Evolutionary conservation across 1,140 invertebrate genomes (phyloP).

Genomic region (Batillaria attramentaria): DNA sequence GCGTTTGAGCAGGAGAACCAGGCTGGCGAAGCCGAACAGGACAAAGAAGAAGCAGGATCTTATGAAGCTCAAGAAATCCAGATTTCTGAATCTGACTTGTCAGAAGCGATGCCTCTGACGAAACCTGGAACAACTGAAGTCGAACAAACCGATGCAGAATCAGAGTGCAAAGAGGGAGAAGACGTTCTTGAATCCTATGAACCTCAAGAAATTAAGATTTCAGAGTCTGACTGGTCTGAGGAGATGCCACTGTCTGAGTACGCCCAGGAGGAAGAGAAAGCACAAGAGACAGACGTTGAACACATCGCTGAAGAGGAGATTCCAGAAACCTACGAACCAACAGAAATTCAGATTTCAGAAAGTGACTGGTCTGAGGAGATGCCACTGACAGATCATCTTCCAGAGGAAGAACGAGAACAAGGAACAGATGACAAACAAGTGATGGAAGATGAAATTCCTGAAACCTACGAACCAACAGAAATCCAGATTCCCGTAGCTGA

Average conservation of each 20-base stretch:
- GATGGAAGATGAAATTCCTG: background rate
- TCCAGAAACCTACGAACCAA: background rate
- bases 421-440: background rate
- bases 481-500: background rate
- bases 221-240: no score
- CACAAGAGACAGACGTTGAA: background rate
- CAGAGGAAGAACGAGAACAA: constrained; percentile 6
- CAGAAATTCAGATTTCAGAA: constrained; percentile 10
- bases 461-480: background rate
- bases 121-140: background rate
- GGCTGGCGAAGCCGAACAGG: background rate
- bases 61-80: background rate
- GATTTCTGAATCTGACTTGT: background rate
- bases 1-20: background rate
- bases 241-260: no score
- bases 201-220: no score
- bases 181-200: no score
- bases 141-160: background rate
- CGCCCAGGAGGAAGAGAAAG: constrained; percentile 1
- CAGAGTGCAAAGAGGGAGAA: background rate
- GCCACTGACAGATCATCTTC: background rate
- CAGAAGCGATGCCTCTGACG: background rate
- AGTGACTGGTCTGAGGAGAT: background rate
- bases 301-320: background rate
- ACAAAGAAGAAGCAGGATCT: background rate